These are phyloP conservation scores for Aphodius sticticus DNA, from an alignment of 2,888 invertebrate genomes.

Conservation along the genomic window DNA sequence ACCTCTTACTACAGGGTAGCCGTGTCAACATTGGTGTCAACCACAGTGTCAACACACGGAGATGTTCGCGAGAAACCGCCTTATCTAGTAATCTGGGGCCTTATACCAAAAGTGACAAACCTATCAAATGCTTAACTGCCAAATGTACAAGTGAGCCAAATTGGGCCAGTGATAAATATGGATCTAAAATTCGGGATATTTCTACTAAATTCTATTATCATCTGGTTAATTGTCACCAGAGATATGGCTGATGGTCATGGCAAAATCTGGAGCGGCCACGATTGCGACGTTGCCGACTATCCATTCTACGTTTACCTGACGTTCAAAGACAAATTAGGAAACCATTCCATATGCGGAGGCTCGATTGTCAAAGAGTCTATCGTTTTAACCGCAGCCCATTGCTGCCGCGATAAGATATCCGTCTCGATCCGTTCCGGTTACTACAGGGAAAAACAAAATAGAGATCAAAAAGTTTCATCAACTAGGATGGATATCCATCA, in stretches of 20 bases:
- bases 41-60: too few relatives aligned
- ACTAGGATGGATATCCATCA: not conserved
- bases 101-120: too few relatives aligned
- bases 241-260: not conserved
- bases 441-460: not conserved
- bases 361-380: conserved; percentile 42
- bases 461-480: not conserved
- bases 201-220: not conserved
- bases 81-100: too few relatives aligned
- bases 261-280: conserved; percentile 46
- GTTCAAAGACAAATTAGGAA: not conserved
- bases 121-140: too few relatives aligned
- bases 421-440: not conserved
- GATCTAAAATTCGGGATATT: not conserved
- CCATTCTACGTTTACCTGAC: conserved; percentile 39
- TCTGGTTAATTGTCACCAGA: not conserved
- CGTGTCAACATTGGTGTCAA: too few relatives aligned
- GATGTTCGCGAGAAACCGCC: too few relatives aligned
- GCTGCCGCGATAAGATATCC: conserved; percentile 35
- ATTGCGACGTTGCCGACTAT: conserved; percentile 42
- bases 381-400: conserved; percentile 50
- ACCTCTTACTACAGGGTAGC: too few relatives aligned
- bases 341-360: conserved; percentile 47
- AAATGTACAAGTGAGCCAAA: too few relatives aligned
- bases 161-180: not conserved